A percentile compares a stretch with the other conserved stretches of the same genome.
phyloP scores from a whole-genome alignment of 1,140 invertebrate species.

The Philopotamus ludificatus region DNA sequence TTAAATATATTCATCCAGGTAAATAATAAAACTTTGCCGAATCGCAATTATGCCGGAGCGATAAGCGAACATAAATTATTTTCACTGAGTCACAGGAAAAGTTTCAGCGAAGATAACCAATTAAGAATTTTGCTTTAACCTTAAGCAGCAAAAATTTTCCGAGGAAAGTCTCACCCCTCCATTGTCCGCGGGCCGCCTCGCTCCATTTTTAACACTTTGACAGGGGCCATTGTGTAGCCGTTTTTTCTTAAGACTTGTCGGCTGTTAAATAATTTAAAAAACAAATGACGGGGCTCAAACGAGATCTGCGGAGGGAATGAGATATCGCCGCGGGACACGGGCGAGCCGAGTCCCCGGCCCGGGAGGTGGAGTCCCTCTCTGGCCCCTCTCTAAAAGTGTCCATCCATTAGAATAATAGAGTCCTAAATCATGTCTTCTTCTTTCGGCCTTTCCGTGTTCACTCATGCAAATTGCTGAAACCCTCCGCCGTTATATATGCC shows the following conservation, averaged over 20 bases:
- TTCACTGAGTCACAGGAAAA: conserved; percentile 6
- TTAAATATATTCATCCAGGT: background rate
- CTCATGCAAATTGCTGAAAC: conserved; percentile 38
- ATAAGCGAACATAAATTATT: conserved; percentile 4
- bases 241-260: background rate
- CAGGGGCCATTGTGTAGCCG: background rate
- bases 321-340: conserved; percentile 29
- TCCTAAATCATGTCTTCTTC: conserved; percentile 39
- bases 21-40: background rate
- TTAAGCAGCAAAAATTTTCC: background rate
- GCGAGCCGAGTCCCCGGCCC: conserved; percentile 8
- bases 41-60: background rate
- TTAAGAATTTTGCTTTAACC: conserved; percentile 5
- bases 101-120: conserved; percentile 2
- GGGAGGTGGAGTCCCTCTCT: conserved; percentile 26
- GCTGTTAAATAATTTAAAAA: conserved; percentile 20
- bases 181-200: background rate
- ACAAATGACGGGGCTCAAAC: conserved; percentile 30
- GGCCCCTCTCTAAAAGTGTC: conserved; percentile 33
- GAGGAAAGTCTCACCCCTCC: background rate
- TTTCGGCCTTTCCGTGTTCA: conserved; percentile 27
- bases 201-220: background rate
- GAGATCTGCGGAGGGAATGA: conserved; percentile 37
- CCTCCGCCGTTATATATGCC: background rate
- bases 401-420: conserved; percentile 43